phyloP scores from a whole-genome alignment of 2,113 vertebrate genomes.

The Oryzias celebensis region DNA sequence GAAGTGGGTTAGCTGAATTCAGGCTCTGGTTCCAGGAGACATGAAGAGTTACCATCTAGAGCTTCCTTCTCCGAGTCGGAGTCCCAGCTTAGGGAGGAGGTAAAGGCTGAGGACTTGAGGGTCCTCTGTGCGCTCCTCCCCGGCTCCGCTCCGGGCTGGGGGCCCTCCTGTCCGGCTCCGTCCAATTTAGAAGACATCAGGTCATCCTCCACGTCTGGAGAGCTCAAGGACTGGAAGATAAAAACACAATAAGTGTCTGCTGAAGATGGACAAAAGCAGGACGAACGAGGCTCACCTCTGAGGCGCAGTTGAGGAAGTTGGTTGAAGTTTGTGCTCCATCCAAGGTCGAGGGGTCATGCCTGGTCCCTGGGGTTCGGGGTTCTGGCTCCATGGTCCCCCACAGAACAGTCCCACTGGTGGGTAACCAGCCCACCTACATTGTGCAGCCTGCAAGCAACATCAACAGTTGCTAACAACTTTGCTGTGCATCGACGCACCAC shows the following conservation, averaged over 20 bases:
- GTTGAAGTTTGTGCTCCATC: constrained; percentile 49
- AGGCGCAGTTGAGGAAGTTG: constrained; percentile 56
- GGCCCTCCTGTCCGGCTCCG: constrained; percentile 35
- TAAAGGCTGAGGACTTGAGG: constrained; percentile 73
- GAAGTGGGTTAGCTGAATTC: neutral
- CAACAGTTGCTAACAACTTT: constrained; percentile 18
- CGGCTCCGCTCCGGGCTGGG: constrained; percentile 39
- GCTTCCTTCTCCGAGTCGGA: constrained; percentile 81
- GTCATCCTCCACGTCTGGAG: constrained; percentile 49
- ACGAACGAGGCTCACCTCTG: constrained; percentile 53
- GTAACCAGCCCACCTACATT: constrained; percentile 68
- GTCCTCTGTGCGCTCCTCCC: constrained; percentile 62
- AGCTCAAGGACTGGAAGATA: constrained; percentile 53
- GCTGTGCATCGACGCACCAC: neutral
- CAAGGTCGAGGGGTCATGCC: constrained; percentile 52
- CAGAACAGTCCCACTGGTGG: constrained; percentile 61
- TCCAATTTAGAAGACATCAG: constrained; percentile 41
- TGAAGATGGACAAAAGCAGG: neutral
- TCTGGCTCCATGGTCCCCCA: constrained; percentile 74
- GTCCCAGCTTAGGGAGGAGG: constrained; percentile 81
- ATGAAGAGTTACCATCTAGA: constrained; percentile 68
- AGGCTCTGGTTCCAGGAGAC: constrained; percentile 3
- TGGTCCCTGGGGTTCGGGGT: constrained; percentile 68
- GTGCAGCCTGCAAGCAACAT: constrained; percentile 52
- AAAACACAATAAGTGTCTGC: neutral